phyloP scores from a whole-genome alignment of 2,888 invertebrate genomes.

The Phaedon cochleariae region DNA sequence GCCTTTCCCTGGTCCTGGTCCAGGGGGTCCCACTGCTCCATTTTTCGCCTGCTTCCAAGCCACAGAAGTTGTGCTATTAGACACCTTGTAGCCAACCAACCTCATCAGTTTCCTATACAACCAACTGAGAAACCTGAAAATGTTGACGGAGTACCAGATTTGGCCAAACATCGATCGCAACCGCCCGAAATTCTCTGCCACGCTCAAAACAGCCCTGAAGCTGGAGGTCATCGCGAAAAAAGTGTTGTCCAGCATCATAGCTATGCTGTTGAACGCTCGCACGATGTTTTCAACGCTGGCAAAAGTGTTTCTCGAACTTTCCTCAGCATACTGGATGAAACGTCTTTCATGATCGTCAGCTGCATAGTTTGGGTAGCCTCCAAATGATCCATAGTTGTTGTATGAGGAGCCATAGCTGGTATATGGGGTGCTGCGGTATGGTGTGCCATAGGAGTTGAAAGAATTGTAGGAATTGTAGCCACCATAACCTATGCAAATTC shows the following conservation, averaged over 20 bases:
- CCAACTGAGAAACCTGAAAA: slow-evolving; percentile 83
- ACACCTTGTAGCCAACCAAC: slow-evolving; percentile 69
- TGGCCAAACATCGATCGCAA: slow-evolving; percentile 84
- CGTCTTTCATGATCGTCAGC: slow-evolving; percentile 70
- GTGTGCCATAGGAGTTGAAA: slow-evolving; percentile 47
- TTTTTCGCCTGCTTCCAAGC: slow-evolving; percentile 63
- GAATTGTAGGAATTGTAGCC: slow-evolving; percentile 30
- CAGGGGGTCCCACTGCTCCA: slow-evolving; percentile 48
- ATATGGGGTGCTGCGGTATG: slow-evolving; percentile 49
- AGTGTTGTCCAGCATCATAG: slow-evolving; percentile 97
- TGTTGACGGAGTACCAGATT: slow-evolving; percentile 86
- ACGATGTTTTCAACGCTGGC: slow-evolving; percentile 89
- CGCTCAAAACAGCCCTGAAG: slow-evolving; percentile 86
- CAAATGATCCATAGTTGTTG: slow-evolving; percentile 55
- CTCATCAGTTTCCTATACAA: slow-evolving; percentile 78
- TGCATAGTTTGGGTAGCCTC: slow-evolving; percentile 43
- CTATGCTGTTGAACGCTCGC: slow-evolving; percentile 90
- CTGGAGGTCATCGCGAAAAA: slow-evolving; percentile 95
- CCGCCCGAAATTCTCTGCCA: slow-evolving; percentile 93
- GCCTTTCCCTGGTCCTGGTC: slow-evolving; percentile 52
- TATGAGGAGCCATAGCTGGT: slow-evolving; percentile 59
- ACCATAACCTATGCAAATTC: slow-evolving; percentile 4
- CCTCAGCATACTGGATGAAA: slow-evolving; percentile 90
- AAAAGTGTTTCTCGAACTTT: slow-evolving; percentile 91
- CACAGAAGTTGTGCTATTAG: slow-evolving; percentile 47